Base-by-base conservation (phyloP, 2,888 invertebrate species). In the Eristalis tenax region DNA sequence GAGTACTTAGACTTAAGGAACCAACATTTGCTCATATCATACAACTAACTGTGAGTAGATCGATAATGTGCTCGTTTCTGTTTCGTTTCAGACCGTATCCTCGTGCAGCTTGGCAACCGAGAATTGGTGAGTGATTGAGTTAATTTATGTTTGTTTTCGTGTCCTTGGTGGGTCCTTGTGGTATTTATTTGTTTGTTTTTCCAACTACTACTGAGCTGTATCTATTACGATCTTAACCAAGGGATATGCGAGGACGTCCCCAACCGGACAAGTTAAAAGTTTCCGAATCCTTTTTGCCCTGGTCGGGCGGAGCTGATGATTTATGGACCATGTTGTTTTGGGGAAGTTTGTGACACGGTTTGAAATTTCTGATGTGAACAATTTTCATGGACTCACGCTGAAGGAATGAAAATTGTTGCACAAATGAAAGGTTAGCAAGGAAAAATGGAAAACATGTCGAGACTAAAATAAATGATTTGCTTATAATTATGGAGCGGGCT, bases 51-150 rank as follows among this genome's bases (percentile, higher is more conserved):
- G 6, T 61, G 71, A 22, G 22, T 28, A 23, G 59, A 70, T 84
- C 75, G 80, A 84, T 84, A 76, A 76, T 50, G 43, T 65, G 69
- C 66, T 38, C 75, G 38, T 74, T 57, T 69, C 26, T 70, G 23
- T 32, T 18, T 83, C 50, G 18, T 50, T 84, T 64, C 76, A 80
- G 76, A 43, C 56, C 40, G 61, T 81, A 50, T 32, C 28, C 35
- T 66, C 32, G 70, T 66, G 66, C 32, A 65, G 66, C 61, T 71
- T 84, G 75, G 66, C 75, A 84, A 76, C 81, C 76, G 23, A 71
- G 50, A 81, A 76, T 81, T 65, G 84, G 84, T 84, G 81, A 84
- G 84, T 35, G 26, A 64, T 56, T 32, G 23, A 43, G 13, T 75
- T 15, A 56, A 61, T 32, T 56, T 69, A 35, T 63, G 18, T 56